A percentile compares a stretch with the other conserved stretches of the same genome.
phyloP scores from a whole-genome alignment of 2,888 invertebrate species.

The Himalopsyche anomala region DNA sequence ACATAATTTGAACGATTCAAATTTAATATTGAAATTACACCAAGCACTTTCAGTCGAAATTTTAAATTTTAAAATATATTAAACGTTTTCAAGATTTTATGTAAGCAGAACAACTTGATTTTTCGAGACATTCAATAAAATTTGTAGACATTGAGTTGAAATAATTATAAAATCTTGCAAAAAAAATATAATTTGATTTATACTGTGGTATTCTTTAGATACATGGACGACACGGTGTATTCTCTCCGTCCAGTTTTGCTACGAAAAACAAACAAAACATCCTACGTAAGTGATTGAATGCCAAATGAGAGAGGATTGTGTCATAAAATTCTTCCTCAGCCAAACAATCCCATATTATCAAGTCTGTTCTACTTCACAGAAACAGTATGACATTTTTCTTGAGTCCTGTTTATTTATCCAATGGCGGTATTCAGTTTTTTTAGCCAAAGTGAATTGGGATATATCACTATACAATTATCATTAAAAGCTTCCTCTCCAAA shows the following conservation, averaged over 20 bases:
- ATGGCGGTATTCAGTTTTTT: not conserved
- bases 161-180: not conserved
- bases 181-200: not conserved
- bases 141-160: not conserved
- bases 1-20: too few relatives aligned
- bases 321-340: slow-evolving; percentile 36
- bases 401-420: slow-evolving; percentile 11
- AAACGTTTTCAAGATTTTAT: too few relatives aligned
- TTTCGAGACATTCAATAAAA: not conserved
- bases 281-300: slow-evolving; percentile 24
- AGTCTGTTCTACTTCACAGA: slow-evolving; percentile 42
- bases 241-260: not conserved
- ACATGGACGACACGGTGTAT: not conserved
- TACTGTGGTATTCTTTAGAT: not conserved
- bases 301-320: slow-evolving; percentile 45
- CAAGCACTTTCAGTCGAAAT: too few relatives aligned
- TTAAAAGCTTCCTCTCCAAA: slow-evolving; percentile 55
- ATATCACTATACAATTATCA: slow-evolving; percentile 27
- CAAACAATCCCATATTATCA: slow-evolving; percentile 42
- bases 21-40: too few relatives aligned
- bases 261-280: slow-evolving; percentile 18
- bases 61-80: too few relatives aligned
- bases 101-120: too few relatives aligned
- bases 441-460: slow-evolving; percentile 4
- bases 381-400: slow-evolving; percentile 8